Conservation (phyloP, 2,113 vertebrate genomes). For the Trochalopteron elliotii region DNA sequence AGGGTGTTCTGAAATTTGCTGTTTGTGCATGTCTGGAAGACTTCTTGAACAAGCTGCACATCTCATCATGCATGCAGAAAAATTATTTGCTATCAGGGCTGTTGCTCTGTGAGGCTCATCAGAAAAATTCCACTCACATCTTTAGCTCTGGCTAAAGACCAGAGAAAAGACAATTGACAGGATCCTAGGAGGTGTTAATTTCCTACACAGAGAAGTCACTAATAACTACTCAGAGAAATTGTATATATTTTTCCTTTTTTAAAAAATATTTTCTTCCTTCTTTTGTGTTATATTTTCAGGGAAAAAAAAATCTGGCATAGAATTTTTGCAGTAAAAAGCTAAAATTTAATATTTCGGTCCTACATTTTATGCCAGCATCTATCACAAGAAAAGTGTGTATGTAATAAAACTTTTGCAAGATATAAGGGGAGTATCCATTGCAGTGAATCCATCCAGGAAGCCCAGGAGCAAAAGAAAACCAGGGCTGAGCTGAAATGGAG, state of each 20-base stretch:
- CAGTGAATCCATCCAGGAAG: not conserved
- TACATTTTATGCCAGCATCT: not conserved
- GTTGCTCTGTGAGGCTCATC: not conserved
- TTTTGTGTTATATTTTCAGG: not conserved
- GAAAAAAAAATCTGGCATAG: not conserved
- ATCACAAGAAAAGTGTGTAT: not conserved
- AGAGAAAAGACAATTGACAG: not conserved
- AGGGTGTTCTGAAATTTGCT: not conserved
- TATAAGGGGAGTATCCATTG: not conserved
- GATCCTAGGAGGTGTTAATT: not conserved
- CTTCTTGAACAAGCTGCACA: not conserved
- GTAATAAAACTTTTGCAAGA: not conserved
- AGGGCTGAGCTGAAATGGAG: not conserved
- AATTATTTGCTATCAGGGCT: not conserved
- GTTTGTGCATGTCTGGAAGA: not conserved
- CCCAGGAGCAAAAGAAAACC: not conserved
- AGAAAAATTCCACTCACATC: not conserved
- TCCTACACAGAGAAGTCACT: not conserved
- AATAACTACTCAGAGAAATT: not conserved
- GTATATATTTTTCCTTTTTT: fast-evolving
- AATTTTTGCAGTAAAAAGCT: not conserved
- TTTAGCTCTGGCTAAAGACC: not conserved
- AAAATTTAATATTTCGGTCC: not conserved
- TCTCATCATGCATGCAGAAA: not conserved
- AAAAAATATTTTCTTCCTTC: fast-evolving